Evolutionary conservation across 2,797 vertebrate species (phyloP).

Genomic region (Melanogrammus aeglefinus): DNA sequence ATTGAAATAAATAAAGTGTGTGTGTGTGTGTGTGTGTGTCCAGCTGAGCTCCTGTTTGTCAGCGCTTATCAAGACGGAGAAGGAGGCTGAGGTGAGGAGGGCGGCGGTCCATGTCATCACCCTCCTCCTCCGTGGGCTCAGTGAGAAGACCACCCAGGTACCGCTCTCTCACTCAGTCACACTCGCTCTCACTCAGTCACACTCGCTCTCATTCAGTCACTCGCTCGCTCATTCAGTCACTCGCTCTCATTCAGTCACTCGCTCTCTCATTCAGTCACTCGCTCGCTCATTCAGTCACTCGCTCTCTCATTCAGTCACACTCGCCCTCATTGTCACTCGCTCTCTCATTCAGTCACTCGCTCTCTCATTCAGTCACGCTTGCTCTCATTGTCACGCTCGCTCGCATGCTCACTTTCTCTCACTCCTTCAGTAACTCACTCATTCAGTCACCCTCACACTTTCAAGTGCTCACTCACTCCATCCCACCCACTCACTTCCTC

Average conservation of each 20-base stretch:
- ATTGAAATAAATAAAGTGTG: not conserved
- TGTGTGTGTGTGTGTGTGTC: slow-evolving; percentile 2
- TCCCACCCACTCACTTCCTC: not conserved
- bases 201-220: not conserved
- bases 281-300: no score
- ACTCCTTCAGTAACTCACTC: not conserved
- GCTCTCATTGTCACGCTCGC: no score
- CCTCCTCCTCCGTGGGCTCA: slow-evolving; percentile 84
- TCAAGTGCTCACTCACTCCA: no score
- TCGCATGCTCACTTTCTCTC: no score
- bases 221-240: no score
- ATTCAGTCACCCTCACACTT: not conserved
- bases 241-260: not conserved
- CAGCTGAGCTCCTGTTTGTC: slow-evolving; percentile 87
- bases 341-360: not conserved
- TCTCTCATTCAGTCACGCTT: no score
- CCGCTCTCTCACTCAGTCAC: not conserved
- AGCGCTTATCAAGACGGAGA: slow-evolving; percentile 82
- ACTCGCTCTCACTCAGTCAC: not conserved
- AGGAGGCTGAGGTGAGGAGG: slow-evolving; percentile 82
- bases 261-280: not conserved
- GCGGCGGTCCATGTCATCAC: slow-evolving; percentile 86
- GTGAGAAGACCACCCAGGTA: slow-evolving; percentile 86
- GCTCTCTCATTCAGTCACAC: no score
- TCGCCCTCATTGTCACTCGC: not conserved